A percentile compares a stretch with the other conserved stretches of the same genome.
Conservation (phyloP, 2,797 vertebrate genomes). For the Alca torda region DNA sequence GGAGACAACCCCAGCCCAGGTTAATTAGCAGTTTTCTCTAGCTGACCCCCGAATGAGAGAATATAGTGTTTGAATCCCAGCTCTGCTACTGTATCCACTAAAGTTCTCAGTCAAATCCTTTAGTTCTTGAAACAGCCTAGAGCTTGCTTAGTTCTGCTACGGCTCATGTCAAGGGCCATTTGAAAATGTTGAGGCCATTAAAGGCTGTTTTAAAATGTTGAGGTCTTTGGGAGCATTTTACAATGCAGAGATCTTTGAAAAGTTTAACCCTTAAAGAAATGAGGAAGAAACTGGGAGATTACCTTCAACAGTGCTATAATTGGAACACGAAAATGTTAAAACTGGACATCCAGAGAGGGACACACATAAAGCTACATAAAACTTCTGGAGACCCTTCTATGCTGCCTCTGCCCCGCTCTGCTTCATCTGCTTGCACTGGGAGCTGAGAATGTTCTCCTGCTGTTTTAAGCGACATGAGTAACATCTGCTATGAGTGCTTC, state of each 20-base stretch:
- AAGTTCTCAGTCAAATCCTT: constrained; percentile 12
- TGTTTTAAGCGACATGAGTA: constrained; percentile 32
- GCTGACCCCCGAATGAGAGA: not conserved
- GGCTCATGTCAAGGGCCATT: not conserved
- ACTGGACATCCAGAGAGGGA: not conserved
- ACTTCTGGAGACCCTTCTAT: not conserved
- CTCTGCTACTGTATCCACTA: not conserved
- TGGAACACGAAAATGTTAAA: not conserved
- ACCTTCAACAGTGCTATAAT: not conserved
- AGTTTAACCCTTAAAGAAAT: not conserved
- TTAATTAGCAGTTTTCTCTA: constrained; percentile 18
- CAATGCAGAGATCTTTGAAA: not conserved
- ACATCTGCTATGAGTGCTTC: constrained; percentile 58
- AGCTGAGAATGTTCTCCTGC: constrained; percentile 24
- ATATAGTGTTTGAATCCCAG: not conserved
- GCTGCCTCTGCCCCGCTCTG: not conserved
- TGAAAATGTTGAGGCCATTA: not conserved
- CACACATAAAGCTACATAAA: not conserved
- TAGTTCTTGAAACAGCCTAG: constrained; percentile 27
- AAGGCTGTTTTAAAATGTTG: not conserved
- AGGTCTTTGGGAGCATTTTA: not conserved
- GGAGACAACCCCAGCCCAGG: not conserved
- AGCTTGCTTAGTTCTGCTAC: constrained; percentile 1
- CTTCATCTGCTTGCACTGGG: not conserved
- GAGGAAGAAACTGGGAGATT: not conserved